Evolutionary conservation across 1,140 invertebrate species (phyloP).

Genomic region (Phenacoccus solenopsis): DNA sequence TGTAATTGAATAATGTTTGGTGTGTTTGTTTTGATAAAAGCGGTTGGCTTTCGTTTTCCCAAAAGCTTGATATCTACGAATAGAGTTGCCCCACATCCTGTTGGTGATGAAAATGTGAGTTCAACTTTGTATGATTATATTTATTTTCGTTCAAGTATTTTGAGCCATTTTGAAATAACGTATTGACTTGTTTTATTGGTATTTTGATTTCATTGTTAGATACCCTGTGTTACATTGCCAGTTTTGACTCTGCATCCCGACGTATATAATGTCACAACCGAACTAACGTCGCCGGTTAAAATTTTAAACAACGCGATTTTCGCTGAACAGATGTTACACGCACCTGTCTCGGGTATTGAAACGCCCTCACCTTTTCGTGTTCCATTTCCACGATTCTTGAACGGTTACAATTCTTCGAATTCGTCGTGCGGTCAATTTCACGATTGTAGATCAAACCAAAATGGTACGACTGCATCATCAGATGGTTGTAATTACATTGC

Average conservation of each 20-base stretch:
- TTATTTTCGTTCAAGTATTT: too few species aligned
- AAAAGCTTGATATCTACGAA: not conserved
- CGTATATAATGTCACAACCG: conserved; percentile 21
- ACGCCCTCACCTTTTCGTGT: not conserved
- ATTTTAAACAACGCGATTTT: not conserved
- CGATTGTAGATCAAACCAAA: not conserved
- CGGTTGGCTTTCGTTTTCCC: not conserved
- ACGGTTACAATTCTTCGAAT: not conserved
- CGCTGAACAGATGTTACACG: not conserved
- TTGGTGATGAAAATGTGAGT: not conserved
- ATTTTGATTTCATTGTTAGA: conserved; percentile 8
- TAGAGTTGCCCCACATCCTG: not conserved
- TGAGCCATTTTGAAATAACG: not conserved
- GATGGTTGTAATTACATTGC: not conserved
- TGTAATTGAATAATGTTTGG: not conserved
- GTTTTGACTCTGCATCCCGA: conserved; percentile 24
- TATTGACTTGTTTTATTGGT: not conserved
- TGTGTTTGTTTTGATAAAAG: not conserved
- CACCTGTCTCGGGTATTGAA: not conserved
- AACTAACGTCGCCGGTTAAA: conserved; percentile 32
- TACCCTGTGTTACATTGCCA: conserved; percentile 21
- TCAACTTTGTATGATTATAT: too few species aligned
- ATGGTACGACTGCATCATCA: not conserved
- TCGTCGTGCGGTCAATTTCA: not conserved
- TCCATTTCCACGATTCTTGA: not conserved